A percentile compares a stretch with the other conserved stretches of the same genome.
phyloP scores from a whole-genome alignment of 2,888 invertebrate species.

The Oeneis ivallda region DNA sequence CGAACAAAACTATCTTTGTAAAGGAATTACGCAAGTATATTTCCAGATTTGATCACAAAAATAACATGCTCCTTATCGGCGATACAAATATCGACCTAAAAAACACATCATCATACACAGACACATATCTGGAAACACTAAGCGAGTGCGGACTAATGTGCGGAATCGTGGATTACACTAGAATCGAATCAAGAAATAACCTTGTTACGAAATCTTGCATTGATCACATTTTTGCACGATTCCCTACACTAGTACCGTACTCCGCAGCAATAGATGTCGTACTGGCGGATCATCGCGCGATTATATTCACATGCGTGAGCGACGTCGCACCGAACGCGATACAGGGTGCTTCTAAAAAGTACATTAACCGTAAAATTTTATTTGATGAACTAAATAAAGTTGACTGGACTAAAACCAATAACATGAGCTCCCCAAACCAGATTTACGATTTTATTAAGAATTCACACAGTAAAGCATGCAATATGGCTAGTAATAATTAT shows the following conservation, averaged over 20 bases:
- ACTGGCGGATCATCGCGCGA: conserved; percentile 39
- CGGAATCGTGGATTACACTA: conserved; percentile 35
- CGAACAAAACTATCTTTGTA: conserved; percentile 17
- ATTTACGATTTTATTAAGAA: conserved; percentile 11
- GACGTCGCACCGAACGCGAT: conserved; percentile 6
- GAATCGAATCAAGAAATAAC: conserved; percentile 35
- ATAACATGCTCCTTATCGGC: conserved; percentile 21
- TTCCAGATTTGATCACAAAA: background rate
- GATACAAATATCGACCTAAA: conserved; percentile 27
- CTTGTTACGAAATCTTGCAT: no score
- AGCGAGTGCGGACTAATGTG: conserved; percentile 18
- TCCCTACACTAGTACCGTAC: conserved; percentile 37
- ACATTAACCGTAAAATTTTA: conserved; percentile 19
- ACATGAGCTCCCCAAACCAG: conserved; percentile 24
- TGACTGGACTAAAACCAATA: conserved; percentile 20
- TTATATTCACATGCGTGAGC: conserved; percentile 26
- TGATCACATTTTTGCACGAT: conserved; percentile 42
- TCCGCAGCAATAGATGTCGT: conserved; percentile 37
- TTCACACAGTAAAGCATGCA: background rate
- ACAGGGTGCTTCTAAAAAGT: conserved; percentile 8
- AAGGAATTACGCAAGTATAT: conserved; percentile 18
- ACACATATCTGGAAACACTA: conserved; percentile 19
- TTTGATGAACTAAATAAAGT: conserved; percentile 24
- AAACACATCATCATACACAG: conserved; percentile 4
- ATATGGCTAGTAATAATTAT: background rate